Base-by-base conservation (phyloP, 2,888 invertebrate genomes). In the Clepsis dumicolana region DNA sequence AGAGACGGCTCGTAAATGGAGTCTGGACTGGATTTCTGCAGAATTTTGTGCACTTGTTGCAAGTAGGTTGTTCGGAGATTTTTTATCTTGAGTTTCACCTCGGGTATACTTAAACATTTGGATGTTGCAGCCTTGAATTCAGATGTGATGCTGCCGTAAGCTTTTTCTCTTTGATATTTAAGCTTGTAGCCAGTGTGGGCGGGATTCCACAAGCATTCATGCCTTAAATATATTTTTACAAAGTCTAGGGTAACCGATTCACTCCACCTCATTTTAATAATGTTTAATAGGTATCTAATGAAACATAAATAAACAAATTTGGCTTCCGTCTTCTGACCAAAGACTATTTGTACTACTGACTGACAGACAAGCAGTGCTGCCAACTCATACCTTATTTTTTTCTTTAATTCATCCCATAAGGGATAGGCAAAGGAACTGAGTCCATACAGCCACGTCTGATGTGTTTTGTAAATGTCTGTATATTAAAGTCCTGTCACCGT, bases 181-280 rank as follows among this genome's bases (percentile, higher is more conserved):
- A 85, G 70, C 81, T 90, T 93, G 74, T 94, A 94, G 10, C 82
- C 83, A 0, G 85, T 79, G 72, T 91, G 88, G 52, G 79, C 74
- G 0, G 91, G 88, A 77, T 94, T 91, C 94, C 94, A 94, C 12
- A 94, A 80, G 70, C 92, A 92, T 75, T 94, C 94, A 68, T 93
- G 86, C 71, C 89, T 90, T 63, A 93, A 80, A 78, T 94, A 94
- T 63, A 93, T 81, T 79, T 90, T 93, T 12, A 94, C 93, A 73
- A 94, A 94, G 73, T 89, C 84, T 65, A 89, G 74, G 1, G 94
- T 94, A 24, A 88, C 85, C 50, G 87, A 78, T 80, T 94, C 94
- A 73, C 88, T 86, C 94, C 94, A 94, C 73, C 90, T 83, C 90
- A 91, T 92, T 64, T 66, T 84, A 73, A 52, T 56, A 16, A 41